Evolutionary conservation across 2,888 invertebrate species (phyloP).

Genomic region (Troides helena): DNA sequence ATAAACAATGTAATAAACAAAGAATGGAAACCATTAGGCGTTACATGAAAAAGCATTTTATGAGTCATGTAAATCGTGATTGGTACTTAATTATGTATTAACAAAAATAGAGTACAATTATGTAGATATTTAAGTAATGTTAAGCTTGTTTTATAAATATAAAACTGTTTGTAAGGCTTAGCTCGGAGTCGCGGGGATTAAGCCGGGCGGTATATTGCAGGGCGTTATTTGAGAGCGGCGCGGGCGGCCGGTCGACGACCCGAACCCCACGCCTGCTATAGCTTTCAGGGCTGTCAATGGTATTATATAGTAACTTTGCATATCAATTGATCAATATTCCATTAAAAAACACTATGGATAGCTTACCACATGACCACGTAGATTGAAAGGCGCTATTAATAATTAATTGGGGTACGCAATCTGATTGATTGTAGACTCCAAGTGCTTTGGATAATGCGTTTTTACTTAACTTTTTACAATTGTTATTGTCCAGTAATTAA

Average conservation of each 20-base stretch:
- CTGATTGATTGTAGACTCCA: too few species aligned
- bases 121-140: slow-evolving; percentile 31
- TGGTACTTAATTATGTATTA: background rate
- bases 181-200: slow-evolving; percentile 53
- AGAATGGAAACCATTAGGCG: background rate
- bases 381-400: too few species aligned
- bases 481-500: too few species aligned
- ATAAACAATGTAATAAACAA: background rate
- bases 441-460: too few species aligned
- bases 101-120: slow-evolving; percentile 6
- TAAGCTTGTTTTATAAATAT: slow-evolving; percentile 31
- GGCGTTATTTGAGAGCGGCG: slow-evolving; percentile 68
- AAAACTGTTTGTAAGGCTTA: slow-evolving; percentile 49
- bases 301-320: slow-evolving; percentile 5
- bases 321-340: background rate
- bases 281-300: slow-evolving; percentile 53
- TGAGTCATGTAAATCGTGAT: background rate
- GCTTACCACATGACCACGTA: too few species aligned
- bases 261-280: slow-evolving; percentile 56
- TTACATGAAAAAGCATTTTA: background rate
- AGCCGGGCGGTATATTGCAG: slow-evolving; percentile 66
- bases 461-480: too few species aligned
- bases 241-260: slow-evolving; percentile 72
- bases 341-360: background rate
- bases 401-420: too few species aligned